Percentiles rank a stretch among this genome's conserved stretches.
phyloP scores from a whole-genome alignment of 2,113 vertebrate species.

The Eonycteris spelaea region DNA sequence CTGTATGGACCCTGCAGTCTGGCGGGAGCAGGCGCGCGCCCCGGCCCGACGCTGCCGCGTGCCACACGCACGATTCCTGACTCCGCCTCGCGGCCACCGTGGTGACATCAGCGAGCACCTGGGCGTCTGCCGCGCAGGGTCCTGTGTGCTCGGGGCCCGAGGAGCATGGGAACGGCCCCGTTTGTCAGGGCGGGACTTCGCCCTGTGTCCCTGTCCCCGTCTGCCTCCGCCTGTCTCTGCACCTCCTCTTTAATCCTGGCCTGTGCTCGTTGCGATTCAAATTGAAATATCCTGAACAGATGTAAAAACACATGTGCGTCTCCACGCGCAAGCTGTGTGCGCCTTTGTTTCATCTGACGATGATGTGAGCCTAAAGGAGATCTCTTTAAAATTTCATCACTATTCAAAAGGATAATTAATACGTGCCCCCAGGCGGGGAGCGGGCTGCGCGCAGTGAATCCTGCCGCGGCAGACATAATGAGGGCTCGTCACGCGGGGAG shows the following conservation, averaged over 20 bases:
- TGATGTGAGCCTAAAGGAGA: constrained; percentile 97
- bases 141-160: too few relatives aligned
- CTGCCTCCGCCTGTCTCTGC: neutral
- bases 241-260: constrained; percentile 91
- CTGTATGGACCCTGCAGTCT: too few relatives aligned
- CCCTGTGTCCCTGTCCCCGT: too few relatives aligned
- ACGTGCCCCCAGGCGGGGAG: constrained; percentile 99
- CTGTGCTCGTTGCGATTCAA: constrained; percentile 93
- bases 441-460: constrained; percentile 95
- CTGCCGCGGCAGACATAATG: constrained; percentile 95
- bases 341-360: constrained; percentile 97
- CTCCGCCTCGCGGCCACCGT: too few relatives aligned
- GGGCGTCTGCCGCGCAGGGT: too few relatives aligned
- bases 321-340: constrained; percentile 91
- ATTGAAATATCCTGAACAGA: constrained; percentile 99
- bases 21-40: too few relatives aligned
- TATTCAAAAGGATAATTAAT: constrained; percentile 99
- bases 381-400: constrained; percentile 99
- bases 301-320: constrained; percentile 98
- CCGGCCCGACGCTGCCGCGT: too few relatives aligned
- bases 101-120: too few relatives aligned
- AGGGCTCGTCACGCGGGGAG: constrained; percentile 90
- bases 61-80: too few relatives aligned
- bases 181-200: too few relatives aligned
- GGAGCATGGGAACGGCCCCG: too few relatives aligned